Percentiles rank a stretch among this genome's conserved stretches.
phyloP scores from a whole-genome alignment of 2,797 vertebrate genomes.

The Darevskia nairensis region DNA sequence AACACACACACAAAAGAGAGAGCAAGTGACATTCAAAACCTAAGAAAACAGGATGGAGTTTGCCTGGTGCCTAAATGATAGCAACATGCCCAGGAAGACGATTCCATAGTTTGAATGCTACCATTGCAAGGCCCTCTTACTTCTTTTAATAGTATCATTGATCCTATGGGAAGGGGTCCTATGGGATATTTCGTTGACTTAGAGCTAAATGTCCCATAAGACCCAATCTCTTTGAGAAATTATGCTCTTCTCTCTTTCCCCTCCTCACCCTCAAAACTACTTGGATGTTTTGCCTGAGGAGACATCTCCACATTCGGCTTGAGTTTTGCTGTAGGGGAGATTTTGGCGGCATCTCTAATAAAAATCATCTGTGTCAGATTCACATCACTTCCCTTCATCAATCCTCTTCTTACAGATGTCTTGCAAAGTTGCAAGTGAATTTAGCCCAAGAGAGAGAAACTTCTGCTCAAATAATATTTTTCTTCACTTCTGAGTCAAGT shows the following conservation, averaged over 20 bases:
- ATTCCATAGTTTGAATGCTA: background rate
- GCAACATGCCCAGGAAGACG: no score
- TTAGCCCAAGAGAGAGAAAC: background rate
- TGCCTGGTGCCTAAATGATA: background rate
- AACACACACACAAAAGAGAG: background rate
- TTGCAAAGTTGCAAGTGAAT: background rate
- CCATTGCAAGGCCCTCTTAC: background rate
- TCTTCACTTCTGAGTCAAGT: background rate
- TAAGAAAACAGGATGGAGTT: background rate
- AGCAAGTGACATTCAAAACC: background rate
- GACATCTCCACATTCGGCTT: background rate
- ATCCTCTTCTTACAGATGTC: background rate
- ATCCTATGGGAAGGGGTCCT: no score
- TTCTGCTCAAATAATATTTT: background rate
- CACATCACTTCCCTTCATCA: background rate
- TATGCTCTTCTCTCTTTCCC: background rate
- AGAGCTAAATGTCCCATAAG: background rate
- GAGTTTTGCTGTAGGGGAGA: background rate
- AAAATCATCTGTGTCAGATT: background rate
- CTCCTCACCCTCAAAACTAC: background rate
- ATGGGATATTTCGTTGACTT: background rate
- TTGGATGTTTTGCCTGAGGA: no score
- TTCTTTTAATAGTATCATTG: background rate
- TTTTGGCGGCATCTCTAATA: background rate
- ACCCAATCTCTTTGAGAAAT: background rate